Evolutionary conservation across 2,113 vertebrate species (phyloP).

Genomic region (Leptobrachium leishanense): DNA sequence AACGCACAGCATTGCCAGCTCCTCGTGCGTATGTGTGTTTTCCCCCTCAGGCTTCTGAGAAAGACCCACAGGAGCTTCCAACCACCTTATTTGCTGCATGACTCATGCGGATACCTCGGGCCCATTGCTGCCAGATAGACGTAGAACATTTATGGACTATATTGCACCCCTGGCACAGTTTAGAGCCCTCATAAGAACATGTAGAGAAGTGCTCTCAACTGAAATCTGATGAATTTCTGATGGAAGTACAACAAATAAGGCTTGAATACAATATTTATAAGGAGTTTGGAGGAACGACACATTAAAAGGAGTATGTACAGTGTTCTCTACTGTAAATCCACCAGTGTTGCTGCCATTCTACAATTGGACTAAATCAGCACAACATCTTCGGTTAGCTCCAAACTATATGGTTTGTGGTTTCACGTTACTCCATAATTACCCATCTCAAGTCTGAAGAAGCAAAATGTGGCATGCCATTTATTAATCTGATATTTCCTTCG

Average conservation of each 20-base stretch:
- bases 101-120: neutral
- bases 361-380: no score
- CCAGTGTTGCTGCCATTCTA: no score
- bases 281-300: no score
- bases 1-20: conserved; percentile 12
- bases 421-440: no score
- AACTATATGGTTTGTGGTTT: no score
- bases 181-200: neutral
- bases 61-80: conserved; percentile 15
- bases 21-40: conserved; percentile 10
- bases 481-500: no score
- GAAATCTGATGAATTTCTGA: neutral
- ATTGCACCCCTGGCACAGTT: neutral
- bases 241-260: neutral
- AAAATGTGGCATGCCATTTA: no score
- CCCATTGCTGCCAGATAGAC: neutral
- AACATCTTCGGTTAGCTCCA: no score
- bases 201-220: neutral
- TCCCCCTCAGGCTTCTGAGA: conserved; percentile 17
- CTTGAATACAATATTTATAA: neutral
- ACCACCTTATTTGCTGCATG: neutral
- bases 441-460: no score
- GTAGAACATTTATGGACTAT: neutral
- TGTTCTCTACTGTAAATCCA: no score
- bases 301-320: no score